Percentiles rank a stretch among this genome's conserved stretches.
These are phyloP conservation scores for Coregonus clupeaformis DNA, from an alignment of 2,113 vertebrate genomes.

Conservation along the genomic window DNA sequence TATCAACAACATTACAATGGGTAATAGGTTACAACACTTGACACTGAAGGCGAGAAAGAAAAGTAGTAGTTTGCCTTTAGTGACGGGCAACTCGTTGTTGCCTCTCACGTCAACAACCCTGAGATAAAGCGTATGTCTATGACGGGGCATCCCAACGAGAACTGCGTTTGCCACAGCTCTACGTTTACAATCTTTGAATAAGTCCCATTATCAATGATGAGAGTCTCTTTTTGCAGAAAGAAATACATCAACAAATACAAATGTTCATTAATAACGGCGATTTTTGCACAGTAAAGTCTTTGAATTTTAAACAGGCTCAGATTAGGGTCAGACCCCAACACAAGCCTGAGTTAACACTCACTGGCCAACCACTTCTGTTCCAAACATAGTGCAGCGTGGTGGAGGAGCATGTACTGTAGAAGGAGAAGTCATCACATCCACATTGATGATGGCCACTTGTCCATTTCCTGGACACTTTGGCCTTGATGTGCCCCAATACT, in stretches of 20 bases:
- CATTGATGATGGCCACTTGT: constrained; percentile 4
- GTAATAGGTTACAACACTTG: constrained; percentile 26
- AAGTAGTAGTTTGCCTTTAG: constrained; percentile 27
- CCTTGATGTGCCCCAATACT: constrained; percentile 5
- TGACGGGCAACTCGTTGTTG: constrained; percentile 19
- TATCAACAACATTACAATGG: constrained; percentile 20
- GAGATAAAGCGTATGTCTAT: constrained; percentile 62
- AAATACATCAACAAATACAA: constrained; percentile 28
- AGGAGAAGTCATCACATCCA: constrained; percentile 5
- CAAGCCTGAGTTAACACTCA: constrained; percentile 18
- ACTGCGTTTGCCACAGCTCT: constrained; percentile 23
- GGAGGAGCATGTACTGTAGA: constrained; percentile 2
- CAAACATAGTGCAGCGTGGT: constrained; percentile 21
- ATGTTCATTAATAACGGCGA: constrained; percentile 23
- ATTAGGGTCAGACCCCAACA: constrained; percentile 12
- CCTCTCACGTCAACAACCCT: constrained; percentile 65
- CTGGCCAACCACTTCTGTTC: constrained; percentile 16
- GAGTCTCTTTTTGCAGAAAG: constrained; percentile 19
- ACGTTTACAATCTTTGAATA: constrained; percentile 54
- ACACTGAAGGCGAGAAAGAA: constrained; percentile 21
- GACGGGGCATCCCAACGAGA: constrained; percentile 36
- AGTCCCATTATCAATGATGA: constrained; percentile 41
- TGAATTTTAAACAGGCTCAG: constrained; percentile 27
- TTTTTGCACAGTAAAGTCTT: constrained; percentile 26
- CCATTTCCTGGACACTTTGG: constrained; percentile 12